These are phyloP conservation scores for Diorhabda sublineata DNA, from an alignment of 1,140 invertebrate genomes.

Conservation along the genomic window DNA sequence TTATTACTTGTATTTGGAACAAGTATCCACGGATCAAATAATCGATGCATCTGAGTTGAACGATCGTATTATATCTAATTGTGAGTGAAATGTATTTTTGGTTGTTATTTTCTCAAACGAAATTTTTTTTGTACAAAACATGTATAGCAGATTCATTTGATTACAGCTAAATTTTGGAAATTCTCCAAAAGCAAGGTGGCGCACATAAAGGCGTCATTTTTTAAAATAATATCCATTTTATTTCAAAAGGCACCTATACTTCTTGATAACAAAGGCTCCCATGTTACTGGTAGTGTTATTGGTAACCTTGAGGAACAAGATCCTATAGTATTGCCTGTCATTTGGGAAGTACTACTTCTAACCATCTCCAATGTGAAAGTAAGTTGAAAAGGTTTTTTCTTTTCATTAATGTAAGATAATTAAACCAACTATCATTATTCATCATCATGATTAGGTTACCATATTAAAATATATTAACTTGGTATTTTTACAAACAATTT, in stretches of 20 bases:
- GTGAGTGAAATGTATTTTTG: conserved; percentile 13
- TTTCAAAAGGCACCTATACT: conserved; percentile 53
- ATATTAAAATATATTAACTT: too few relatives aligned
- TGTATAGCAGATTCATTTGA: not conserved
- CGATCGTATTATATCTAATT: conserved; percentile 54
- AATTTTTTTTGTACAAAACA: not conserved
- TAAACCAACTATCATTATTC: too few relatives aligned
- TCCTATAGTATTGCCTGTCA: conserved; percentile 56
- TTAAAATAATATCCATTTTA: conserved; percentile 59
- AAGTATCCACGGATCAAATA: conserved; percentile 51
- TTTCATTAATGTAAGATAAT: too few relatives aligned
- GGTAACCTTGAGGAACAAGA: conserved; percentile 69
- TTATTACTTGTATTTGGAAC: conserved; percentile 59
- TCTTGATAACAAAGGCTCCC: conserved; percentile 51
- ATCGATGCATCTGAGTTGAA: conserved; percentile 52
- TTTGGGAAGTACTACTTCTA: conserved; percentile 69
- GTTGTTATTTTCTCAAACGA: not conserved
- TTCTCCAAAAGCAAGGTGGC: conserved; percentile 56
- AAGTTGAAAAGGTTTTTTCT: conserved; percentile 29
- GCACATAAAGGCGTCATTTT: conserved; percentile 61
- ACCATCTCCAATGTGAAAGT: conserved; percentile 58
- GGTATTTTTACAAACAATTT: too few relatives aligned
- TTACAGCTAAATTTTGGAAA: conserved; percentile 66
- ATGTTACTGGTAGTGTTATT: conserved; percentile 58
- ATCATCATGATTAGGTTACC: too few relatives aligned